phyloP scores from a whole-genome alignment of 2,797 vertebrate species.

The Etheostoma perlongum region DNA sequence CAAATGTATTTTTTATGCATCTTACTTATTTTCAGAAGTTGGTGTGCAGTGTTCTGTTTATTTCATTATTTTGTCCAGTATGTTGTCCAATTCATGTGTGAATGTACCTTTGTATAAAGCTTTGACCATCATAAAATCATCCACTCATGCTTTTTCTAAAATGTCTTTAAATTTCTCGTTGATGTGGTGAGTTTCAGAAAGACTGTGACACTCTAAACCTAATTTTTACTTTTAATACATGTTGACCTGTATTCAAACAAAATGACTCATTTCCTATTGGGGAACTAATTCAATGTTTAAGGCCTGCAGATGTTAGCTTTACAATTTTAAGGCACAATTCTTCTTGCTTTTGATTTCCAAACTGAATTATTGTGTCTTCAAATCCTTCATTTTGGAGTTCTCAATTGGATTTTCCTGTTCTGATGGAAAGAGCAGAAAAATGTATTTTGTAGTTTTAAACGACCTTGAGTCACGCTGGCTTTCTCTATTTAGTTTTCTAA shows the following conservation, averaged over 20 bases:
- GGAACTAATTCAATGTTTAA: background rate
- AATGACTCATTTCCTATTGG: background rate
- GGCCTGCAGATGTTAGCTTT: background rate
- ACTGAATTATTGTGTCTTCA: conserved; percentile 17
- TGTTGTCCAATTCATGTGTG: background rate
- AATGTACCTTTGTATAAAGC: background rate
- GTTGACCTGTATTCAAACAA: background rate
- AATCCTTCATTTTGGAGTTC: conserved; percentile 10
- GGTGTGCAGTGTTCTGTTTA: background rate
- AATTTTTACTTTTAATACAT: conserved; percentile 7
- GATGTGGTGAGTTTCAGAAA: conserved; percentile 3
- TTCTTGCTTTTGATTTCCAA: conserved; percentile 16
- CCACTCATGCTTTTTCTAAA: background rate
- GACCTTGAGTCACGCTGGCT: conserved; percentile 12
- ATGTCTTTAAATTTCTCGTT: background rate
- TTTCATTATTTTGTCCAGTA: background rate
- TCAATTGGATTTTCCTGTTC: conserved; percentile 3
- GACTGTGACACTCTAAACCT: background rate
- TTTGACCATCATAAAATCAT: background rate
- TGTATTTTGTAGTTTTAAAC: conserved; percentile 10
- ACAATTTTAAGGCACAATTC: background rate
- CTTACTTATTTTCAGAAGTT: background rate
- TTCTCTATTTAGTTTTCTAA: conserved; percentile 5
- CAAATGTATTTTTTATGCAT: conserved; percentile 9
- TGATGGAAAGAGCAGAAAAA: conserved; percentile 8